Evolutionary conservation across 2,113 vertebrate genomes (phyloP), one percentile per base, ranked within the genome.

Genomic region (Andinoacara biseriatus): DNA sequence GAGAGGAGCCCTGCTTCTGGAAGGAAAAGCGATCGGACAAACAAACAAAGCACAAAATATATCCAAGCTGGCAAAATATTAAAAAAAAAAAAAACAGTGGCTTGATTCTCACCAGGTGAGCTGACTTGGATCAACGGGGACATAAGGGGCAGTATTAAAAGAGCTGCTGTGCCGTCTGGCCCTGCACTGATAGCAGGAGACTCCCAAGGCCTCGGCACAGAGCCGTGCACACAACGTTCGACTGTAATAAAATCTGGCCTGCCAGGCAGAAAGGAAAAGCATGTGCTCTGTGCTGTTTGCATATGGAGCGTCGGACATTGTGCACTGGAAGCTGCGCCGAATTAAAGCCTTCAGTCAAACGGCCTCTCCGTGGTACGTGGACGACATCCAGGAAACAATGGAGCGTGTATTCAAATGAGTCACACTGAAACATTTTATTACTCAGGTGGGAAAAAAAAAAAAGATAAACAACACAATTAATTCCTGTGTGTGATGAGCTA

Each of bases 101-200:
- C 22, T 82, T 84, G 87, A 87, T 83, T 90, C 89, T 81, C 84
- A 76, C 84, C 84, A 92, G 92, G 91, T 93, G 90, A 92, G 88
- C 82, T 52, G 86, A 86, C 77, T 82, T 80, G 85, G 89, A 92
- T 86, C 69, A 88, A 84, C 63, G 38, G 62, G 72, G 89, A 87
- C 88, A 90, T 89, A 83, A 89, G 88, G 89, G 91, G 76, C 74
- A 33, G 84, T 33, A 82, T 87, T 85, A 83, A 90, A 91, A 86
- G 93, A 89, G 87, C 91, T 90, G 91, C 85, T 58, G 59, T 5
- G 24, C 82, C 82, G 90, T 89, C 89, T 93, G 92, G 87, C 77
- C 78, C 56, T 11, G 69, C 49, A 43, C 91, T 87, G 90, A 92
- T 90, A 93, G 90, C 83, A 22, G 60, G 65, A 78, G 82, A 33